These are phyloP conservation scores for Lasioglossum malachurum DNA, from an alignment of 2,888 invertebrate species.

Conservation along the genomic window DNA sequence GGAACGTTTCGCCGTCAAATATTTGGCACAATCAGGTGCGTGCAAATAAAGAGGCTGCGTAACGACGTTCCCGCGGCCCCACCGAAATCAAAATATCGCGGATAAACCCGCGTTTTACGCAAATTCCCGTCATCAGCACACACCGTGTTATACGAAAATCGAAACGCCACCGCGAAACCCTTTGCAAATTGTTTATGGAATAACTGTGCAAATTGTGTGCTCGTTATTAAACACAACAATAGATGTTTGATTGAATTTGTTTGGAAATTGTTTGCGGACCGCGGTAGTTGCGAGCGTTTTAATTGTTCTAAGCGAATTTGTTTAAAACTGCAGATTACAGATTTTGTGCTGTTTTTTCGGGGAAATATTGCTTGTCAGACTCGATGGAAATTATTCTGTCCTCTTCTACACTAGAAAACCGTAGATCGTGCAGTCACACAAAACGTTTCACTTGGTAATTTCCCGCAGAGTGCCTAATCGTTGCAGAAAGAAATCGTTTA, in stretches of 20 bases:
- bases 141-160: neutral
- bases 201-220: neutral
- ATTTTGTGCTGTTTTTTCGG: no score
- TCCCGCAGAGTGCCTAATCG: neutral
- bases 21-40: conserved; percentile 65
- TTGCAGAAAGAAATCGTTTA: neutral
- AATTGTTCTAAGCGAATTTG: no score
- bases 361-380: neutral
- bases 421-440: neutral
- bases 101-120: neutral
- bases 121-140: neutral
- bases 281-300: no score
- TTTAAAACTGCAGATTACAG: no score
- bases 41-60: conserved; percentile 37
- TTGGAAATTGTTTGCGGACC: neutral
- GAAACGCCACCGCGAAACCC: neutral
- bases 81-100: conserved; percentile 22
- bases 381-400: neutral
- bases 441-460: neutral
- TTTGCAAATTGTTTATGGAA: neutral
- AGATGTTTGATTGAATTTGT: neutral
- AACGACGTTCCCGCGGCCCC: conserved; percentile 9
- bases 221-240: neutral
- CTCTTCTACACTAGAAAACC: neutral
- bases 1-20: conserved; percentile 55